phyloP scores from a whole-genome alignment of 2,888 invertebrate genomes.

The Cheilosia soror region DNA sequence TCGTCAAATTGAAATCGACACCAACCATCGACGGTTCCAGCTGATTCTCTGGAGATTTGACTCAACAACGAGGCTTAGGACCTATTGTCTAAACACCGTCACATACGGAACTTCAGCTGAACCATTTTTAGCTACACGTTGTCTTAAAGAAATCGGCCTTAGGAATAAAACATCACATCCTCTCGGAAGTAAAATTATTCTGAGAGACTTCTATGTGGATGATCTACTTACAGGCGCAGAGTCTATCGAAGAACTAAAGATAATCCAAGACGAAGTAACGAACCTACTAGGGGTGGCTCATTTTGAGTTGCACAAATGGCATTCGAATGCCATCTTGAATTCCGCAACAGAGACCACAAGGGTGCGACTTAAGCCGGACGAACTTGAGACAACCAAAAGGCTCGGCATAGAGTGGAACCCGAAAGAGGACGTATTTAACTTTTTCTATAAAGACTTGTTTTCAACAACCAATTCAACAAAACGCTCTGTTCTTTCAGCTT shows the following conservation, averaged over 20 bases:
- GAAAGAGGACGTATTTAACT: no score
- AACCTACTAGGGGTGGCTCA: background rate
- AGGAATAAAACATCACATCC: background rate
- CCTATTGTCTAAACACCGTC: no score
- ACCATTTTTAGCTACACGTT: background rate
- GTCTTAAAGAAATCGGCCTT: background rate
- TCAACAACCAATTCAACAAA: constrained; percentile 1
- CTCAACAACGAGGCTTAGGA: no score
- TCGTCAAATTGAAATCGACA: no score
- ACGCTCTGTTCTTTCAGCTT: constrained; percentile 21
- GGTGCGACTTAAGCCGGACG: background rate
- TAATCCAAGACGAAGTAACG: constrained; percentile 24
- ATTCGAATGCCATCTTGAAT: background rate
- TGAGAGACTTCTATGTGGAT: constrained; percentile 40
- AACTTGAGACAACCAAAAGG: background rate
- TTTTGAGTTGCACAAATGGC: background rate
- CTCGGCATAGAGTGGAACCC: no score
- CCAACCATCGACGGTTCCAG: no score
- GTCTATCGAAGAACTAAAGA: constrained; percentile 16
- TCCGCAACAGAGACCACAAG: background rate
- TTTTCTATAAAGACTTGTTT: constrained; percentile 1
- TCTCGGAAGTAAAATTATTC: constrained; percentile 1
- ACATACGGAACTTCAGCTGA: no score
- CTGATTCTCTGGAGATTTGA: no score
- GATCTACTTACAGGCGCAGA: constrained; percentile 35